These are phyloP conservation scores for Patella caerulea DNA, from an alignment of 2,888 invertebrate species.

Conservation along the genomic window DNA sequence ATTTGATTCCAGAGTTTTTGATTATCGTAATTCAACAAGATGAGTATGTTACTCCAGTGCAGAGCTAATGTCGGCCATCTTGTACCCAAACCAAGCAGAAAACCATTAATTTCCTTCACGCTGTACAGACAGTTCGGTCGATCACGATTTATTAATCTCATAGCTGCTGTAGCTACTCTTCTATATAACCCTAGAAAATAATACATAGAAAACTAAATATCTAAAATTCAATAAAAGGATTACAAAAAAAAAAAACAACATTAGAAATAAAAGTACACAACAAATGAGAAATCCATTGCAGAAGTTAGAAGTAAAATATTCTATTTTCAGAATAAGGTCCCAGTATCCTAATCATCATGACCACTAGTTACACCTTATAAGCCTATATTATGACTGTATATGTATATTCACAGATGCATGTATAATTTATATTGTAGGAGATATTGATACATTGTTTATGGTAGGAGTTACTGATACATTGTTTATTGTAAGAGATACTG, in stretches of 20 bases:
- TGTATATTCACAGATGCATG: too few species aligned
- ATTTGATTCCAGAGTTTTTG: slow-evolving; percentile 81
- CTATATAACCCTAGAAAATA: slow-evolving; percentile 67
- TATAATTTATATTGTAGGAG: too few species aligned
- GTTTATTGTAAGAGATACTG: too few species aligned
- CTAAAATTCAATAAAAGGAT: neutral
- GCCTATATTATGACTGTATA: too few species aligned
- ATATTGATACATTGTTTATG: too few species aligned
- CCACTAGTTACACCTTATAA: too few species aligned
- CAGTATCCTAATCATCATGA: too few species aligned
- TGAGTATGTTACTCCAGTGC: slow-evolving; percentile 85
- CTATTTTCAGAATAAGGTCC: too few species aligned
- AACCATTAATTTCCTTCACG: slow-evolving; percentile 62
- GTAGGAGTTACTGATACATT: too few species aligned
- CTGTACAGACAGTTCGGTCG: slow-evolving; percentile 66
- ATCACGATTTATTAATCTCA: slow-evolving; percentile 70
- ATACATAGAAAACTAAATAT: neutral
- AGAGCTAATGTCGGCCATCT: slow-evolving; percentile 79
- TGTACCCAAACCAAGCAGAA: slow-evolving; percentile 56
- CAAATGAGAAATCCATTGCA: neutral
- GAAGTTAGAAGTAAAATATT: neutral
- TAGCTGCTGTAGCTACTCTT: slow-evolving; percentile 75
- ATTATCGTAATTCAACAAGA: slow-evolving; percentile 81
- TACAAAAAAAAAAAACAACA: neutral
- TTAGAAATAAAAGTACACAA: too few species aligned